These are phyloP conservation scores for Recurvirostra avosetta DNA, from an alignment of 2,113 vertebrate species.

Conservation along the genomic window DNA sequence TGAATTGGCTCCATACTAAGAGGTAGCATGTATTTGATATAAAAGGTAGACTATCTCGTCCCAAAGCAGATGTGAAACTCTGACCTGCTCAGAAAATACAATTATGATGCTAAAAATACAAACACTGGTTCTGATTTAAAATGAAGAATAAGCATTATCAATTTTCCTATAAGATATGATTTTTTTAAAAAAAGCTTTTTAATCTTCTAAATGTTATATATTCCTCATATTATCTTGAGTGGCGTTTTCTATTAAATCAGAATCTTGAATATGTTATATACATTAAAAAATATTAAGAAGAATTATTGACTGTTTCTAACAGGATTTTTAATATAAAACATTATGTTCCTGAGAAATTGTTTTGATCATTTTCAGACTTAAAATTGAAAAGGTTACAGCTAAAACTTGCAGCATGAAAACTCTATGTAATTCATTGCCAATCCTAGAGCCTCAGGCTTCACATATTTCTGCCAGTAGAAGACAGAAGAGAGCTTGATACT, in stretches of 20 bases:
- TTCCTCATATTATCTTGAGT: neutral
- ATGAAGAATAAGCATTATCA: neutral
- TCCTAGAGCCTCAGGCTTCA: neutral
- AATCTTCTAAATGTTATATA: neutral
- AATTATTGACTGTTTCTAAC: neutral
- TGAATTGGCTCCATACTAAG: neutral
- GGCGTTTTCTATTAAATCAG: neutral
- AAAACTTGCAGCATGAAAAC: neutral
- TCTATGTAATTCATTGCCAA: neutral
- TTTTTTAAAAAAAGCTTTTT: neutral
- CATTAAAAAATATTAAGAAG: neutral
- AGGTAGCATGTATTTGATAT: neutral
- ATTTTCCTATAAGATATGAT: neutral
- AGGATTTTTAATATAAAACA: neutral
- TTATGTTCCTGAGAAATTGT: neutral
- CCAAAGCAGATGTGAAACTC: neutral
- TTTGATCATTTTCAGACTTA: neutral
- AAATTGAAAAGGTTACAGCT: neutral
- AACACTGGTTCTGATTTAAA: neutral
- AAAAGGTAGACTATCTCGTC: neutral
- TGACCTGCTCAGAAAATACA: neutral
- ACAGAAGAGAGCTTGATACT: neutral
- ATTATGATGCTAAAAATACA: neutral
- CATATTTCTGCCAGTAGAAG: neutral
- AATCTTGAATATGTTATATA: neutral